These are phyloP conservation scores for Adelphocoris suturalis DNA, from an alignment of 2,888 invertebrate species.

Conservation along the genomic window DNA sequence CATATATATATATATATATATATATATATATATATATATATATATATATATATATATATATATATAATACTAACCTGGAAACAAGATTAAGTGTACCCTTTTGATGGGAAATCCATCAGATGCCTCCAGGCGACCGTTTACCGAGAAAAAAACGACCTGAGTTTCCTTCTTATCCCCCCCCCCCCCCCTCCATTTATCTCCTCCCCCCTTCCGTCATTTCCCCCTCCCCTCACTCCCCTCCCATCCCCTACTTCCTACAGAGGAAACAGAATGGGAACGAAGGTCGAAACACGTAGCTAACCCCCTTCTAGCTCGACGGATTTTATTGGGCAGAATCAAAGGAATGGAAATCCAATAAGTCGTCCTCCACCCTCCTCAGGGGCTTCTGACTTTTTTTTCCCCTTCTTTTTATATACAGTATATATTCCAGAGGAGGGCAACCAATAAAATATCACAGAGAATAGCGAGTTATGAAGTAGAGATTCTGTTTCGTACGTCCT, in stretches of 20 bases:
- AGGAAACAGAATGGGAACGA: conserved; percentile 22
- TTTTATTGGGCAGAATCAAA: conserved; percentile 72
- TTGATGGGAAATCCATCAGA: conserved; percentile 54
- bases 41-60: no score
- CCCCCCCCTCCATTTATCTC: not conserved
- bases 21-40: no score
- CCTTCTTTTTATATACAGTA: conserved; percentile 40
- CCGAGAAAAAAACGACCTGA: not conserved
- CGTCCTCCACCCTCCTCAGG: conserved; percentile 21
- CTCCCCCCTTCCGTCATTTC: not conserved
- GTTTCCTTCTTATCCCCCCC: not conserved
- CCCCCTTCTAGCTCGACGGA: not conserved
- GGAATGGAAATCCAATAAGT: conserved; percentile 73
- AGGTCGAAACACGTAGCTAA: conserved; percentile 46
- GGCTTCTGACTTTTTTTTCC: not conserved
- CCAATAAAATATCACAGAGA: conserved; percentile 67
- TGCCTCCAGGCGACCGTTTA: not conserved
- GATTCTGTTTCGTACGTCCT: conserved; percentile 58
- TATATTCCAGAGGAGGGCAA: conserved; percentile 46
- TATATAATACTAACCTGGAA: not conserved
- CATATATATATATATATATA: no score
- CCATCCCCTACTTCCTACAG: not conserved
- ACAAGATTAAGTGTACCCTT: conserved; percentile 40
- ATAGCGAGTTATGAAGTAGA: conserved; percentile 65
- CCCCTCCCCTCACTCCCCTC: not conserved